Evolutionary conservation across 1,140 invertebrate species (phyloP), one percentile per base, ranked within the genome.

Genomic region (Drosophila bocki): DNA sequence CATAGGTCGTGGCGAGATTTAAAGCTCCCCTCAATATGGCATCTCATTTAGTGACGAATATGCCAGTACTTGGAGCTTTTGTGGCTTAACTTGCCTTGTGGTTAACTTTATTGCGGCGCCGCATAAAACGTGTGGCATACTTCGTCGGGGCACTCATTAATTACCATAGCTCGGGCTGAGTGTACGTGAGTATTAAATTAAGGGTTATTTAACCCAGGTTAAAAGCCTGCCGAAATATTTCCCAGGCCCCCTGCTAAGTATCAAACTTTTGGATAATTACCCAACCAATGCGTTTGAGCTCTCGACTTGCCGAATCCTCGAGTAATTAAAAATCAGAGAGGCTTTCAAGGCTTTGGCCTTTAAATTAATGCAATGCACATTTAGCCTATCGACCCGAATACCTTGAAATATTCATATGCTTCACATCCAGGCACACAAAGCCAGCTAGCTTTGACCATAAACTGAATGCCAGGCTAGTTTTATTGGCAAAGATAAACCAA

Each of bases 1-100:
- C 57, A 68, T 64, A 84, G 82, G 78, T 71, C 70, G 60, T 35
- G 54, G 48, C 53, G 41, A 51, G 69, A 35, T 54, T 70, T 53
- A 70, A 68, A 54, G 47, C 48, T 61, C 67, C 50, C 59, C 67
- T 75, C 75, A 85, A 82, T 84, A 79, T 79, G 67, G 80, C 67
- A 90, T 68, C 74, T 77, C 44, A 61, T 74, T 80, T 63, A n/a
- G 19, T 29, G 13, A 15, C 19, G 39, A 45, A 70, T 37, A 13
- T 12, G 33, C 19, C 37, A 37, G 59, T 17, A 51, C 32, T 57
- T 44, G 19, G 7, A 45, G 58, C 44, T 22, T 39, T 11, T 67
- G 35, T 39, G 45, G 22, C 42, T 67, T 44, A 37, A 29, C 61
- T 42, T 29, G 32, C 37, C 26, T 39, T 33, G 32, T 39, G 39